phyloP scores from a whole-genome alignment of 2,797 vertebrate genomes.

The Pangasius macronema region DNA sequence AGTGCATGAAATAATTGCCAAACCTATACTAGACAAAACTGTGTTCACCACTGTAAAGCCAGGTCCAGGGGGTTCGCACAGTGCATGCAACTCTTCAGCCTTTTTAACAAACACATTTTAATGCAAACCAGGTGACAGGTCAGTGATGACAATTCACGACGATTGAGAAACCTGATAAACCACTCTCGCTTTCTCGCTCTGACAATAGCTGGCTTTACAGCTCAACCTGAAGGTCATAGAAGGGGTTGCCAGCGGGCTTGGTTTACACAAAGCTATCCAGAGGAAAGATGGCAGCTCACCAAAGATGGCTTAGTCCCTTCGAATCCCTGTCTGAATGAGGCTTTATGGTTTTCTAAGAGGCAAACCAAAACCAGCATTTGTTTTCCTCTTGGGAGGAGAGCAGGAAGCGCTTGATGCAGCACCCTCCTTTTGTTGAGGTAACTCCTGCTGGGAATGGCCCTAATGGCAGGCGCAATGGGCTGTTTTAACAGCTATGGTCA shows the following conservation, averaged over 20 bases:
- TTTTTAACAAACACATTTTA: conserved; percentile 9
- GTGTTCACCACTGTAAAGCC: not conserved
- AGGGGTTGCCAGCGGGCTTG: conserved; percentile 34
- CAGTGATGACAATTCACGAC: not conserved
- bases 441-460: conserved; percentile 46
- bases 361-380: conserved; percentile 55
- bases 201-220: conserved; percentile 27
- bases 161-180: not conserved
- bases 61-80: not conserved
- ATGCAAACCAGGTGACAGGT: conserved; percentile 33
- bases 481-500: conserved; percentile 56
- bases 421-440: conserved; percentile 46
- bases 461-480: conserved; percentile 52
- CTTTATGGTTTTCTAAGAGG: conserved; percentile 53
- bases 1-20: not conserved
- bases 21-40: conserved; percentile 1
- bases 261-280: conserved; percentile 44
- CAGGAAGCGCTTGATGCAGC: conserved; percentile 53
- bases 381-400: conserved; percentile 50
- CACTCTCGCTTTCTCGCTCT: conserved; percentile 3
- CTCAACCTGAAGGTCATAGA: conserved; percentile 37
- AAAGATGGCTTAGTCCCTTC: conserved; percentile 50
- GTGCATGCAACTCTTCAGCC: not conserved
- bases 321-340: conserved; percentile 52
- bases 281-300: conserved; percentile 37